Percentiles rank a stretch among this genome's conserved stretches.
Evolutionary conservation across 2,113 vertebrate genomes (phyloP).

Genomic region (Tiliqua scincoides): DNA sequence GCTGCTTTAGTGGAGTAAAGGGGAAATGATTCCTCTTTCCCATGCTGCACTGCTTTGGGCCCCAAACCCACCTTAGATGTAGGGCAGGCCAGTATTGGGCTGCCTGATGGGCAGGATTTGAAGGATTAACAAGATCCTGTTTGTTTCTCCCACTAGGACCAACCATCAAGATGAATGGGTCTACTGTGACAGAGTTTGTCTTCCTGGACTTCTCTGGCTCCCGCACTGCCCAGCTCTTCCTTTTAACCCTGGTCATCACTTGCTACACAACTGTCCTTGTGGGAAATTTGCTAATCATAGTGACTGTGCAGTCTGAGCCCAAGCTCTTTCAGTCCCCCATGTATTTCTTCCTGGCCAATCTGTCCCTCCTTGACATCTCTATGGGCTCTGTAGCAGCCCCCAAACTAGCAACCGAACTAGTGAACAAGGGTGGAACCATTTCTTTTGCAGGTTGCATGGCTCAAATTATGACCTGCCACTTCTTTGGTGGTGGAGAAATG

Average conservation of each 20-base stretch:
- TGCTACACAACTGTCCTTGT: conserved; percentile 54
- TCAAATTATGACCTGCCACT: too few species aligned
- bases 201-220: conserved; percentile 47
- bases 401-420: conserved; percentile 52
- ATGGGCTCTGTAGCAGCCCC: conserved; percentile 52
- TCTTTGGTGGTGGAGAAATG: too few species aligned
- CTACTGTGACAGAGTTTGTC: conserved; percentile 36
- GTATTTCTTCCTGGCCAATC: conserved; percentile 54
- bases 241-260: conserved; percentile 45
- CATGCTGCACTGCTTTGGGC: too few species aligned
- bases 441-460: too few species aligned
- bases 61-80: too few species aligned
- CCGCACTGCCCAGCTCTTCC: conserved; percentile 11
- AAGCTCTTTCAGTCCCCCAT: conserved; percentile 37
- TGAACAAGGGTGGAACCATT: conserved; percentile 48
- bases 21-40: too few species aligned
- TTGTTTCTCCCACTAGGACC: not conserved
- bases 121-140: not conserved
- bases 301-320: conserved; percentile 35
- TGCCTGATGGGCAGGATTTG: too few species aligned
- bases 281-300: conserved; percentile 52
- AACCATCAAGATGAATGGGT: not conserved
- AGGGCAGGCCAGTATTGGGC: too few species aligned
- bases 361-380: conserved; percentile 53
- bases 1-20: too few species aligned